These are phyloP conservation scores for Catocala sponsa DNA, from an alignment of 2,888 invertebrate genomes.

Conservation along the genomic window DNA sequence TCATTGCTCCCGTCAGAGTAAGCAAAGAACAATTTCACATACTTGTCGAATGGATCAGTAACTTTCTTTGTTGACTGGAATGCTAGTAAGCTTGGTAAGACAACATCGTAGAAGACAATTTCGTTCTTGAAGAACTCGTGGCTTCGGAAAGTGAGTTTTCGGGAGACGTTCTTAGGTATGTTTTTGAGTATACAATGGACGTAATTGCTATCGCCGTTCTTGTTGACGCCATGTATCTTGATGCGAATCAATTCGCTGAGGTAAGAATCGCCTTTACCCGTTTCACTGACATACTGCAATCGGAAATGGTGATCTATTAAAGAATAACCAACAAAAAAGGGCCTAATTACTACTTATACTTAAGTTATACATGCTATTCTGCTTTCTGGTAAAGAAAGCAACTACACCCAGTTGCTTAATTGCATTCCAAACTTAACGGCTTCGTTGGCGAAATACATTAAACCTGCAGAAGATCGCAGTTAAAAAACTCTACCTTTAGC, in stretches of 20 bases:
- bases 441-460: too few relatives aligned
- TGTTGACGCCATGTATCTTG: slow-evolving; percentile 81
- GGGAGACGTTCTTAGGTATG: slow-evolving; percentile 89
- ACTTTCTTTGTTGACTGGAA: slow-evolving; percentile 75
- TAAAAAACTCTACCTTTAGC: too few relatives aligned
- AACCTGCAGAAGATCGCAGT: too few relatives aligned
- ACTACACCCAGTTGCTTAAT: too few relatives aligned
- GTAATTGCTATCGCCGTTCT: slow-evolving; percentile 57
- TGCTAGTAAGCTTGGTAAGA: slow-evolving; percentile 79
- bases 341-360: too few relatives aligned
- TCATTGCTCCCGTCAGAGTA: slow-evolving; percentile 86
- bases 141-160: slow-evolving; percentile 90
- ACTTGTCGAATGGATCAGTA: slow-evolving; percentile 84
- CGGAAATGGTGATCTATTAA: not conserved
- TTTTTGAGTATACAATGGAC: slow-evolving; percentile 89
- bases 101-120: slow-evolving; percentile 89
- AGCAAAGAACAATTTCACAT: slow-evolving; percentile 78
- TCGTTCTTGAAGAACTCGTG: slow-evolving; percentile 91
- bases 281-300: slow-evolving; percentile 77
- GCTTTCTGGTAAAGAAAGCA: too few relatives aligned
- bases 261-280: slow-evolving; percentile 91
- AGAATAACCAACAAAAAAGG: too few relatives aligned
- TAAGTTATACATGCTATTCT: too few relatives aligned
- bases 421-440: too few relatives aligned
- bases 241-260: slow-evolving; percentile 90